Base-by-base conservation (phyloP, 2,888 invertebrate species). In the Cheilosia pagana region DNA sequence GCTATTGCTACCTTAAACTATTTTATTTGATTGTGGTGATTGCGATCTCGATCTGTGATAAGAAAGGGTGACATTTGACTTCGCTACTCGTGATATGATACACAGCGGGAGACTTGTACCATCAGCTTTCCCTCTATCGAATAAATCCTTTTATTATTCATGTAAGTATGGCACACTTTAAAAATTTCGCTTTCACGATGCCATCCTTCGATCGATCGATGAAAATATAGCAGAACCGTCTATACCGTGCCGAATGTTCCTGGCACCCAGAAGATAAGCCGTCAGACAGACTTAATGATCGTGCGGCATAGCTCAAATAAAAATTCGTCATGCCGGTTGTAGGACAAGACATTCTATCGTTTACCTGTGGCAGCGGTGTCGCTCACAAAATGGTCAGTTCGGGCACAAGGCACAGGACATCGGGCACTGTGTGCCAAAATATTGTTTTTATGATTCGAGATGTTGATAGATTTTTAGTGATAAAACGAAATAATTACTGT, bases 241-340 rank as follows among this genome's bases (percentile, higher is more conserved):
- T 25, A 52, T 71, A 79, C 79, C 85, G 79, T 85, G 75, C 85
- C 85, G 55, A 85, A 85, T 79, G 70, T 75, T 21, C 75, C 75
- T 85, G 85, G 79, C 85, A 79, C 85, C 79, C 75, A 75, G 25
- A 71, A 75, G 79, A 79, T 79, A 79, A 79, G 79, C 70, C 70
- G 78, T 75, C 85, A 85, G 85, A 85, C 85, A 76, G 79, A 81
- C 75, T 75, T 85, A 85, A 85, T 85, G 85, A 85, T 85, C 35
- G 85, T 85, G 85, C 85, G 85, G 85, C 81, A 81, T 65, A 81
- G 65, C 75, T 85, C 85, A 85, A 85, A 85, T 85, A 76, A 79
- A 85, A 75, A 85, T 85, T 85, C 75, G 85, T 85, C 71, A 85
- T 81, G 81, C 75, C 60, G 75, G 67, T 35, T 81, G 25, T 8